Evolutionary conservation across 2,888 invertebrate species (phyloP).

Genomic region (Tenthredo amoena): DNA sequence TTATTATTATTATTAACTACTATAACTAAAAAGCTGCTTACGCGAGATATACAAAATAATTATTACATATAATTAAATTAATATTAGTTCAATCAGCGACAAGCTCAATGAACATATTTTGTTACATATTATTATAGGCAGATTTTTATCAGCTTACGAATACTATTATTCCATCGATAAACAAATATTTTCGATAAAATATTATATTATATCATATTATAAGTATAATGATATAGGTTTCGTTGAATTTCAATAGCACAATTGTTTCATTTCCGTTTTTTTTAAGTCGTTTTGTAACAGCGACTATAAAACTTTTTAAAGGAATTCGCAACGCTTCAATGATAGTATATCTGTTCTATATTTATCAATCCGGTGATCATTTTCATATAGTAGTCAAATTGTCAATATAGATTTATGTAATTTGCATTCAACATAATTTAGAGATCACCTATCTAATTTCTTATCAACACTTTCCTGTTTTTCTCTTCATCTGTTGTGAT

Average conservation of each 20-base stretch:
- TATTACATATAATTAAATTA: neutral
- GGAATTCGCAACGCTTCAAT: slow-evolving; percentile 18
- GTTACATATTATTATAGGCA: slow-evolving; percentile 36
- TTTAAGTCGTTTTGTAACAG: neutral
- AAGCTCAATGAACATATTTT: slow-evolving; percentile 43
- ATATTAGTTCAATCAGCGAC: slow-evolving; percentile 27
- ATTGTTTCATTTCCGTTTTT: slow-evolving; percentile 1
- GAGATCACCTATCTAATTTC: neutral
- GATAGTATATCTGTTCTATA: neutral
- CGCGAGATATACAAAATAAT: slow-evolving; percentile 17
- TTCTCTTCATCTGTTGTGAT: neutral
- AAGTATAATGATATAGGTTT: slow-evolving; percentile 15
- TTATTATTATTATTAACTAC: slow-evolving; percentile 30
- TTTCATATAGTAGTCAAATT: neutral
- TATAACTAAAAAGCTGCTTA: slow-evolving; percentile 5
- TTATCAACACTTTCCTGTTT: neutral
- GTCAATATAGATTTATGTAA: neutral
- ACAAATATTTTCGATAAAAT: slow-evolving; percentile 40
- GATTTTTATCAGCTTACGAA: slow-evolving; percentile 31
- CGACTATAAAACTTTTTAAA: neutral
- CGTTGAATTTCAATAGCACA: slow-evolving; percentile 32
- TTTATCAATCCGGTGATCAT: neutral
- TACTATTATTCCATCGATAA: slow-evolving; percentile 22
- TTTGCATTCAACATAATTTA: neutral
- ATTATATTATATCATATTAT: slow-evolving; percentile 4